Base-by-base conservation (phyloP, 2,888 invertebrate species). In the Heliconius sara region DNA sequence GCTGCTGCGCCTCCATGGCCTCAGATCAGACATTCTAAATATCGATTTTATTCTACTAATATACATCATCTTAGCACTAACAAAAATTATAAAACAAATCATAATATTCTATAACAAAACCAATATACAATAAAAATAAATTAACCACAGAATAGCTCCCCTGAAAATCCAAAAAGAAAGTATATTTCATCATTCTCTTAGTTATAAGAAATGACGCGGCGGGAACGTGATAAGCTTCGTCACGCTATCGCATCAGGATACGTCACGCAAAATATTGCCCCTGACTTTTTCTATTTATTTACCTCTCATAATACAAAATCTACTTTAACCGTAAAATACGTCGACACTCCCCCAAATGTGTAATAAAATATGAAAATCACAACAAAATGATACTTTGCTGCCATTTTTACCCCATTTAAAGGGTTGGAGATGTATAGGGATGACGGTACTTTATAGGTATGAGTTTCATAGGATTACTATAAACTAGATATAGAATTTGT, bases 301-400 rank as follows among this genome's bases (percentile, higher is more conserved):
- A 63, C 80, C 77, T 16, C 19, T 6, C 76, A 66, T 74, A 76
- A 78, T 79, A 78, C 81, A 78, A 77, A 79, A 81, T 81, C 81
- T 79, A 66, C 80, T 75, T 70, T 83, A 84, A 83, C 81, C 81
- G 75, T 82, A 77, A 84, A 84, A 84, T 84, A 83, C 81, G 80
- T 73, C 76, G 83, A 82, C 84, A 78, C 82, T 83, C 78, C 80
- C 83, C 83, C 39, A 78, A 81, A 81, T 2, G 78, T 75, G 73
- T 82, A 82, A 80, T 83, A 82, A 83, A 83, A 78, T 82, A 80
- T 82, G 81, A 82, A 82, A 79, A 82, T 82, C 80, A 76, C 79
- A 77, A 80, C 80, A 82, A 82, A 82, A 80, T 79, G 75, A 65
- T 77, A 76, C 77, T 77, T 71, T 25, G 66, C 60, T 74, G 68